Conservation (phyloP, 2,797 vertebrate species). For the Chelmon rostratus region DNA sequence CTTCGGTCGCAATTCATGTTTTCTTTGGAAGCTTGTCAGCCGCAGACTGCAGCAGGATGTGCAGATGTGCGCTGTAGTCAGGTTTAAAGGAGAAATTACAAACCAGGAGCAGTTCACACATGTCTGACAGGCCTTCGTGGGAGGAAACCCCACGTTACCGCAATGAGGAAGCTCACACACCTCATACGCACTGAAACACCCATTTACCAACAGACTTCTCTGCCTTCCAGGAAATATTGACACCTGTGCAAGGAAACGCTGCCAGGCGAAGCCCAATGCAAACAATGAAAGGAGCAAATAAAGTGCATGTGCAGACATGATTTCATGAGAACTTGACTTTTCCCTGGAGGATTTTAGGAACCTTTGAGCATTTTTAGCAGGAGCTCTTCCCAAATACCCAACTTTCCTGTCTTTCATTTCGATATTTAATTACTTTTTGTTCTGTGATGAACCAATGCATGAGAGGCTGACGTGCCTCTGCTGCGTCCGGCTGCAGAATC, state of each 20-base stretch:
- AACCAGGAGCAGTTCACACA: constrained; percentile 33
- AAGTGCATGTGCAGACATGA: background rate
- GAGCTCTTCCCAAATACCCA: background rate
- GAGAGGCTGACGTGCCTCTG: background rate
- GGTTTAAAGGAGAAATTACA: constrained; percentile 1
- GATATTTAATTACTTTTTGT: background rate
- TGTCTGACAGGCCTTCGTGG: constrained; percentile 42
- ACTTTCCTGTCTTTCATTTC: background rate
- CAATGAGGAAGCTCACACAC: constrained; percentile 42
- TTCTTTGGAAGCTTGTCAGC: constrained; percentile 31
- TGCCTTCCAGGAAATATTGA: constrained; percentile 34
- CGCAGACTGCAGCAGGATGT: constrained; percentile 1
- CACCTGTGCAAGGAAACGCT: constrained; percentile 16
- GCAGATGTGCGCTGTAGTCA: background rate
- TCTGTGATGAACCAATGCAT: background rate
- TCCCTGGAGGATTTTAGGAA: background rate
- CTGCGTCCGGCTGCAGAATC: background rate
- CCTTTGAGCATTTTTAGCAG: background rate
- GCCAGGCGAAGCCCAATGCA: background rate
- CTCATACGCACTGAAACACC: constrained; percentile 23
- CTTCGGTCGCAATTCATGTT: constrained; percentile 2
- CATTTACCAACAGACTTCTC: constrained; percentile 8
- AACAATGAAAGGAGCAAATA: background rate
- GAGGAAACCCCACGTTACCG: constrained; percentile 57
- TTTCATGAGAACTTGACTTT: background rate